Conservation (phyloP, 2,797 vertebrate genomes). For the Melanotaenia nigrans region DNA sequence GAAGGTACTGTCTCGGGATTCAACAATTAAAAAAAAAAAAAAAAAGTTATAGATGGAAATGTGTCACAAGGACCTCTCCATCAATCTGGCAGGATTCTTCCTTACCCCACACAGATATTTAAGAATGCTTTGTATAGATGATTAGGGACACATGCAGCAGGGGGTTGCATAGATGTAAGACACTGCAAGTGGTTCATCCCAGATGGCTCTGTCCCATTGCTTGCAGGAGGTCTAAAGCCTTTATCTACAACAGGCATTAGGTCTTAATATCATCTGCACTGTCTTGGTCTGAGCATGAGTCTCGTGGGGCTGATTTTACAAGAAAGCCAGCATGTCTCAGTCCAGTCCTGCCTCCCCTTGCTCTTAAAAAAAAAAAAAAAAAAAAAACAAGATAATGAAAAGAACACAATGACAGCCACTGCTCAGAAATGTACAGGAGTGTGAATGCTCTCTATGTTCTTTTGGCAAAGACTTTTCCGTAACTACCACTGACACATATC, state of each 20-base stretch:
- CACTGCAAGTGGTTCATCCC: slow-evolving; percentile 72
- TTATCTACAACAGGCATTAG: slow-evolving; percentile 74
- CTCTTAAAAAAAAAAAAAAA: slow-evolving; percentile 2
- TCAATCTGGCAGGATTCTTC: slow-evolving; percentile 64
- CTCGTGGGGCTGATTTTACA: slow-evolving; percentile 50
- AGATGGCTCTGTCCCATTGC: slow-evolving; percentile 75
- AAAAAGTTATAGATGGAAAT: slow-evolving; percentile 61
- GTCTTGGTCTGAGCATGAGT: slow-evolving; percentile 50
- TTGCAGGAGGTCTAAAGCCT: slow-evolving; percentile 71
- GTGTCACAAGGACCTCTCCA: slow-evolving; percentile 64
- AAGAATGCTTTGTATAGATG: slow-evolving; percentile 45
- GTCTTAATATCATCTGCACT: slow-evolving; percentile 67
- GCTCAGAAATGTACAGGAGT: slow-evolving; percentile 42
- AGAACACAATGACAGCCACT: slow-evolving; percentile 48
- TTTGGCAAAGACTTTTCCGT: slow-evolving; percentile 44
- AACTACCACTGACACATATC: slow-evolving; percentile 37
- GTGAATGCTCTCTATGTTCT: slow-evolving; percentile 50
- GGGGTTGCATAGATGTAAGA: slow-evolving; percentile 52
- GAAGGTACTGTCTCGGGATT: slow-evolving; percentile 17
- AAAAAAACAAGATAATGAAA: slow-evolving; percentile 39
- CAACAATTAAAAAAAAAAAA: slow-evolving; percentile 30
- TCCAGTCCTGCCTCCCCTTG: slow-evolving; percentile 42
- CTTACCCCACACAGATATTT: slow-evolving; percentile 57
- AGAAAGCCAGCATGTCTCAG: slow-evolving; percentile 51
- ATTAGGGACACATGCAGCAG: slow-evolving; percentile 35